Evolutionary conservation across 2,888 invertebrate species (phyloP).

Genomic region (Ischnus inquisitorius): DNA sequence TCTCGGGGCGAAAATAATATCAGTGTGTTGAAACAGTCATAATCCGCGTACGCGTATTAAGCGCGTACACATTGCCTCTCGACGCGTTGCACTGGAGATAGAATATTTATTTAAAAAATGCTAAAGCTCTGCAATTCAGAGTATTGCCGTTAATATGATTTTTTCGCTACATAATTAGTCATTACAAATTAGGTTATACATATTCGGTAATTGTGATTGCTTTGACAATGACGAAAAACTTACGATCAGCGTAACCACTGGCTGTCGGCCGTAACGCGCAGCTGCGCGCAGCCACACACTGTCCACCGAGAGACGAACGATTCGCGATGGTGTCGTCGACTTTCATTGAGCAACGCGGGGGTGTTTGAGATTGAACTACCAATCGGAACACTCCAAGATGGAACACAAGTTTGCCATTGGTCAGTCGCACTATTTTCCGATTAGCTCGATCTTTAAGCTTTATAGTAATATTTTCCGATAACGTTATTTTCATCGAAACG

Average conservation of each 20-base stretch:
- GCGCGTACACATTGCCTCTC: neutral
- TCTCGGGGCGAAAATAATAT: constrained; percentile 2
- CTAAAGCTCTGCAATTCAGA: neutral
- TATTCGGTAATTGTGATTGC: constrained; percentile 25
- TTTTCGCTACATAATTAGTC: constrained; percentile 33
- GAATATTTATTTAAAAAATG: neutral
- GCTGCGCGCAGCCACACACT: constrained; percentile 1
- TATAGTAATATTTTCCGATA: no score
- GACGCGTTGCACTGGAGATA: neutral
- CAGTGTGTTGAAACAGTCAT: neutral
- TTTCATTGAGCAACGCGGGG: neutral
- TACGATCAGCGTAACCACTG: constrained; percentile 42
- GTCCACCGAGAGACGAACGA: neutral
- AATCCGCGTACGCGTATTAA: neutral
- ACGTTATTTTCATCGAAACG: no score
- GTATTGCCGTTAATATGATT: neutral
- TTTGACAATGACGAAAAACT: constrained; percentile 30
- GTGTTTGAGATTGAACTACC: neutral
- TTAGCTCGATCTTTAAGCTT: neutral
- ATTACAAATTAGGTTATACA: constrained; percentile 20
- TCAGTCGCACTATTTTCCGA: neutral
- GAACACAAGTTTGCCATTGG: neutral
- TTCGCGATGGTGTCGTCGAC: neutral
- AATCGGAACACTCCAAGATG: neutral
- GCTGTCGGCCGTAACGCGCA: neutral